Conservation (phyloP, 64 coral and sea anemone species). For the Montipora capricornis region DNA sequence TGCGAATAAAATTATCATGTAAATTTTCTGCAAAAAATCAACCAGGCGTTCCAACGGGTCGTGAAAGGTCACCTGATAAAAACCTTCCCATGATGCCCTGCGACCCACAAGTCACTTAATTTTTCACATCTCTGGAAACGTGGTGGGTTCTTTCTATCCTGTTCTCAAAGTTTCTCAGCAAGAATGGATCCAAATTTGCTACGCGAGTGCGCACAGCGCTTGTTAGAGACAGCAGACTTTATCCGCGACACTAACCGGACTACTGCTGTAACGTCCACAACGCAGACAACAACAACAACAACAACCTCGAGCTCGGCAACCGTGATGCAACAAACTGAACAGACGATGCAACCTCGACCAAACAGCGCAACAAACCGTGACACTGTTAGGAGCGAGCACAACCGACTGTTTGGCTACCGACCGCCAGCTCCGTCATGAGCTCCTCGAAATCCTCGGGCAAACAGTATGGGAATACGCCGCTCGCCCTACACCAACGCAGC, state of each 20-base stretch:
- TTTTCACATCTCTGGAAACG: too few relatives aligned
- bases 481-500: too few relatives aligned
- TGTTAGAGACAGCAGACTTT: neutral
- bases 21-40: too few relatives aligned
- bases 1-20: too few relatives aligned
- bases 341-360: neutral
- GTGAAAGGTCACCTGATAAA: too few relatives aligned
- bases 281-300: neutral
- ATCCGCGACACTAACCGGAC: neutral
- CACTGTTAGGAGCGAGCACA: neutral
- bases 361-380: neutral
- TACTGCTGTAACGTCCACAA: neutral
- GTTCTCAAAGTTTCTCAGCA: neutral
- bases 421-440: neutral
- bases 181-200: neutral
- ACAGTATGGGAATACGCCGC: neutral
- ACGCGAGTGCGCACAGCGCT: neutral
- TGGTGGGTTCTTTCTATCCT: neutral
- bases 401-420: neutral
- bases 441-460: neutral
- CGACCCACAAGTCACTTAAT: too few relatives aligned
- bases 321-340: too few relatives aligned
- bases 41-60: too few relatives aligned
- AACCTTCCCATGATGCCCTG: too few relatives aligned
- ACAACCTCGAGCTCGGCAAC: too few relatives aligned